Evolutionary conservation across 2,888 invertebrate species (phyloP), one percentile per base, ranked within the genome.

Genomic region (Cordylochernes scorpioides): DNA sequence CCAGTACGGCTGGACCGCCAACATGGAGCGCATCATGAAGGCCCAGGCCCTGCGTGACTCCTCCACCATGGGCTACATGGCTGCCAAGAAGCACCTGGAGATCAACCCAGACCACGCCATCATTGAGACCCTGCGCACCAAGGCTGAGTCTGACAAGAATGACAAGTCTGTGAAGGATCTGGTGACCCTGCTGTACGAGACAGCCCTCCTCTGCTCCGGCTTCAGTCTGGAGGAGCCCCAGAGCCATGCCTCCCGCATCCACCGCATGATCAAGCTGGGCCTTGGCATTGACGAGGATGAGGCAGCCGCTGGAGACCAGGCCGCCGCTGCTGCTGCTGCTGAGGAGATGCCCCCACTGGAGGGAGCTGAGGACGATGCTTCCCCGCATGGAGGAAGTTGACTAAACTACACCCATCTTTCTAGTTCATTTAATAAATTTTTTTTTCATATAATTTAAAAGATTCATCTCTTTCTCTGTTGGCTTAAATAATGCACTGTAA

Each of bases 1-100:
- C 0, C 91, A 94, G 53, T 97, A 86, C 49, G 97, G 94, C 27
- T 97, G 94, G 97, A 82, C 91, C 1, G 94, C 94, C 1, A 97
- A 97, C 59, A 97, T 97, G 94, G 97, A 97, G 53, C 70, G 97
- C 36, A 97, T 97, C 58, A 97, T 97, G 94, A 97, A 97, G 58
- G 94, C 94, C 0, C 94, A 97, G 55, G 94, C 94, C 22, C 66
- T 97, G 9, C 64, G 91, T 17, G 94, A 97, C 51, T 72, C 84
- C 0, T 77, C 82, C n/a, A 91, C 94, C 39, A 88, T 94, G 88
- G 91, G 94, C 21, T 97, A 97, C 64, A 97, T 97, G 94, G 78
- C 91, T 2, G 91, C 94, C 41, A 97, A 97, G 65, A 97, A 97
- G 57, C 88, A 94, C 49, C 59, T 97, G 21, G 97, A 97, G 59